Base-by-base conservation (phyloP, 2,797 vertebrate species). In the Antennarius maculatus region DNA sequence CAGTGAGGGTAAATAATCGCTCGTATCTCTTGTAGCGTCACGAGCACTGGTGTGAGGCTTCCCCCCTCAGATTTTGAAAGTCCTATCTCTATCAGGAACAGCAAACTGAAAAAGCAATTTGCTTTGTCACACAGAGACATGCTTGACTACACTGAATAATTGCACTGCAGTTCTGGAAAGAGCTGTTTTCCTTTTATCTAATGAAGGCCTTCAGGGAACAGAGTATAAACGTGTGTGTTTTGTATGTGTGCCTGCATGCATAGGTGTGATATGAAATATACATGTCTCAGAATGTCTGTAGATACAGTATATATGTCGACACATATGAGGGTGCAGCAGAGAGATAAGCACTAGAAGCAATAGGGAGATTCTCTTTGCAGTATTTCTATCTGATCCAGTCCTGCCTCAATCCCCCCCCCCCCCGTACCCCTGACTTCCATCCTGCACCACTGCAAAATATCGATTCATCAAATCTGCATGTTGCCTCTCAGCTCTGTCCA, bases 81-180 rank as follows among this genome's bases (percentile, higher is more conserved):
- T 81, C 78, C 78, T 91, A 92, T 92, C 91, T 89, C 88, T 92
- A 92, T 93, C 88, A 86, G 85, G 79, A 92, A 93, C 85, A 89
- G 86, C 86, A 92, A 92, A 90, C 88, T 72, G 73, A 90, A 92
- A 39, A 94, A 92, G 90, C 91, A 92, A 94, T 94, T 94, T 93
- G 91, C 92, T 91, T 93, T 92, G 92, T 93, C 91, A 93, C 91
- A 93, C 91, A 92, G 83, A 92, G 91, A 89, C 92, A 94, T 91
- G 93, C 91, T 92, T 91, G 90, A 90, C 90, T 92, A 90, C 89
- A 79, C 91, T 91, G 88, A 92, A 93, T 94, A 93, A 94, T 94
- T 93, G 91, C 90, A 84, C 84, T 88, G 92, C 89, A 90, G 89
- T 78, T 84, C 79, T 72, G 77, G 82, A 92, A 92, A 88, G 82